Percentiles rank a stretch among this genome's conserved stretches.
phyloP scores from a whole-genome alignment of 1,140 invertebrate genomes.

The Temnothorax longispinosus region DNA sequence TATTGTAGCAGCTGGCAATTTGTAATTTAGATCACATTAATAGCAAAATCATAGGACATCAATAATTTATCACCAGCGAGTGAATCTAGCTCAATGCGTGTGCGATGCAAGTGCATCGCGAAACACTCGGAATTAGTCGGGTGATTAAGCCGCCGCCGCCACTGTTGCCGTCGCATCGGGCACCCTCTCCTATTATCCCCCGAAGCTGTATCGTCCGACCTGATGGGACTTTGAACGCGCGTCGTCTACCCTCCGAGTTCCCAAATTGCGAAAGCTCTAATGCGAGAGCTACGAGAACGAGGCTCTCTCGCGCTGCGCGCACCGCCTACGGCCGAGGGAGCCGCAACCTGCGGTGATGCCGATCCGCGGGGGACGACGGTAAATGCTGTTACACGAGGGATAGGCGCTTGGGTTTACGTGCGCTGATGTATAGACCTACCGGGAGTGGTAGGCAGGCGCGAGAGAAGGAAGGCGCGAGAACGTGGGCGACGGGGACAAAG shows the following conservation, averaged over 20 bases:
- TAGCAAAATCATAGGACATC: slow-evolving; percentile 56
- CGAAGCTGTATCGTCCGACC: slow-evolving; percentile 53
- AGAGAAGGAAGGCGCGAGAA: background rate
- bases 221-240: slow-evolving; percentile 74
- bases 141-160: slow-evolving; percentile 73
- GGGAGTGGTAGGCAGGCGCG: background rate
- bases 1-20: slow-evolving; percentile 3
- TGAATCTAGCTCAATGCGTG: slow-evolving; percentile 42
- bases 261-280: slow-evolving; percentile 70
- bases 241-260: slow-evolving; percentile 59
- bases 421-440: slow-evolving; percentile 30
- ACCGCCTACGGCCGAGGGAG: slow-evolving; percentile 54
- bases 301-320: background rate
- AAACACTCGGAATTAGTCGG: slow-evolving; percentile 72
- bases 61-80: slow-evolving; percentile 60
- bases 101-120: slow-evolving; percentile 21
- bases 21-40: slow-evolving; percentile 55
- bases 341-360: slow-evolving; percentile 26
- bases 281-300: slow-evolving; percentile 59
- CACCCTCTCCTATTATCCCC: slow-evolving; percentile 24
- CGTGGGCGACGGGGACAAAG: background rate
- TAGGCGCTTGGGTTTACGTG: background rate
- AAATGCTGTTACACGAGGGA: slow-evolving; percentile 50
- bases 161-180: background rate
- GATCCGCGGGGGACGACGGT: slow-evolving; percentile 20